Evolutionary conservation across 2,797 vertebrate species (phyloP), one percentile per base, ranked within the genome.

Genomic region (Corythornis leucogaster): DNA sequence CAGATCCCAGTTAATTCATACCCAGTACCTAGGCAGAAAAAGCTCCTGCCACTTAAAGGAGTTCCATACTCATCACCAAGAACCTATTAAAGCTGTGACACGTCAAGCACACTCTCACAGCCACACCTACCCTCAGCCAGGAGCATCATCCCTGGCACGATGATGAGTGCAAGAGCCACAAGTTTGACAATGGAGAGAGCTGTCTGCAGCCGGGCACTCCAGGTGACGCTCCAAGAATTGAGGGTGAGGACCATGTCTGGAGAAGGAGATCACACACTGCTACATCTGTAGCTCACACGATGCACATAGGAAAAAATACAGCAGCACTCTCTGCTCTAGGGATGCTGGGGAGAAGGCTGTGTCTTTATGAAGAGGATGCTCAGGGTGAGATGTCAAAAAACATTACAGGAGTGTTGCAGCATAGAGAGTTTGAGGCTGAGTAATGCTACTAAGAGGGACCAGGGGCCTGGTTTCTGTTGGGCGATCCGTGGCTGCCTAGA

Each of bases 201-300:
- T 0, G 73, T 96, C 94, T 97, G 97, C 85, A 97, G 68, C 58
- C 93, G 85, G 25, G 96, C 96, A 1, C 96, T 97, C 97, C 97
- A 97, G 90, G 93, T 97, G 91, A 97, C 97, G 0, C 97, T 97
- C 96, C 96, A 97, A 51, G 94, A 96, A 16, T 97, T 97, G 87
- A 97, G 93, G 79, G 93, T 86, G 26, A 97, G 95, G 58, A 97
- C 96, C 18, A 1, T 74, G 25, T 96, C 97, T 97, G 95, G 28
- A 85, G 81, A 77, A 75, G 64, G 66, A 93, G 61, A 88, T 2
- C 74, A 66, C 67, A 62, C 74, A 48, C 31, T 66, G 54, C 38
- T 57, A 24, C 48, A 77, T 74, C 48, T 89, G 40, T 48, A 92
- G 35, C 53, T 31, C 48, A 22, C 2, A 24, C 61, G 0, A 25